Percentiles rank a stretch among this genome's conserved stretches.
Conservation (phyloP, 2,113 vertebrate genomes). For the Ophthalmolycus amberensis region DNA sequence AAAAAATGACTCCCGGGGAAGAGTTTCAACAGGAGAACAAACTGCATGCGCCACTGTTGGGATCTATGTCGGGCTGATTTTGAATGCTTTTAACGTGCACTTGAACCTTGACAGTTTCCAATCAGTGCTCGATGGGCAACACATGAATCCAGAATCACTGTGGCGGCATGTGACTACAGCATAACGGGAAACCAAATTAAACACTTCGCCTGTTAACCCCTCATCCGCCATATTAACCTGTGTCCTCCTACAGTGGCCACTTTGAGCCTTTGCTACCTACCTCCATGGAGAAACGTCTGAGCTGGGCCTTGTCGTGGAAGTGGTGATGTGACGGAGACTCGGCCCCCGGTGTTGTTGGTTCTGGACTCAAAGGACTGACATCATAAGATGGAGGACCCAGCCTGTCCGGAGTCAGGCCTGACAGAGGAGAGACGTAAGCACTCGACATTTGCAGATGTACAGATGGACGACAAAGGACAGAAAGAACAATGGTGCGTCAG, state of each 20-base stretch:
- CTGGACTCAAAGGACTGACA: constrained; percentile 80
- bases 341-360: constrained; percentile 71
- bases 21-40: constrained; percentile 7
- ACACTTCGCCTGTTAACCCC: neutral
- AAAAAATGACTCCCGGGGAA: constrained; percentile 1
- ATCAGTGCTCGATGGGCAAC: neutral
- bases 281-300: constrained; percentile 93
- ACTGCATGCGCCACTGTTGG: neutral
- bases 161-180: neutral
- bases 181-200: neutral
- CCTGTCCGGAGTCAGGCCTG: constrained; percentile 85
- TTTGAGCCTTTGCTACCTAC: constrained; percentile 75
- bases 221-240: neutral
- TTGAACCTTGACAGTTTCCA: neutral
- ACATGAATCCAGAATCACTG: neutral
- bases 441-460: neutral
- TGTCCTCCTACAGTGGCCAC: too few species aligned
- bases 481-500: neutral
- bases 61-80: neutral
- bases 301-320: constrained; percentile 86
- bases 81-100: constrained; percentile 1
- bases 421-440: neutral
- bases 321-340: constrained; percentile 85
- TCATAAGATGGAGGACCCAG: constrained; percentile 85
- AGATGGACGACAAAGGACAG: neutral